Evolutionary conservation across 1,140 invertebrate species (phyloP).

Genomic region (Dinothrombium tinctorium): DNA sequence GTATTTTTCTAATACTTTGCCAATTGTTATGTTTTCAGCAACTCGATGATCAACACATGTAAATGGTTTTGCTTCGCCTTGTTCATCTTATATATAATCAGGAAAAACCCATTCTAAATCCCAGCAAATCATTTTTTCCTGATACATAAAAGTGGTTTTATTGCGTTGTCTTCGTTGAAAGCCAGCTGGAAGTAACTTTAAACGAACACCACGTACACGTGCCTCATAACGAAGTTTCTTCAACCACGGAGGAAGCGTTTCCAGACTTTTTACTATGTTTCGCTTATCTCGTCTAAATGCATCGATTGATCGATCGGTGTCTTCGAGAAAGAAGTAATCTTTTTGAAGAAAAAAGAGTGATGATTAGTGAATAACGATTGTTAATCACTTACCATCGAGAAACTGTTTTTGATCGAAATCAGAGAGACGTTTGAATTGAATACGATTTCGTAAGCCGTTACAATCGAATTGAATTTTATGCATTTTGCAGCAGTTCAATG

Average conservation of each 20-base stretch:
- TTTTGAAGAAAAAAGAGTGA: not conserved
- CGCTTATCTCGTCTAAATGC: not conserved
- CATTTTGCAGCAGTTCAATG: constrained; percentile 3
- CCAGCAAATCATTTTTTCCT: constrained; percentile 3
- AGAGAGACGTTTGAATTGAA: not conserved
- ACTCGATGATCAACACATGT: not conserved
- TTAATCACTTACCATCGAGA: no score
- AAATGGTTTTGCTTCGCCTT: not conserved
- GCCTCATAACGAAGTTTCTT: not conserved
- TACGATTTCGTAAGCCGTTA: constrained; percentile 3
- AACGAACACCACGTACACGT: not conserved
- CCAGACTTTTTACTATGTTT: not conserved
- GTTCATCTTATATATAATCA: not conserved
- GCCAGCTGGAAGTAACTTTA: constrained; percentile 1
- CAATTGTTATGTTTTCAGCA: not conserved
- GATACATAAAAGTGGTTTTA: constrained; percentile 4
- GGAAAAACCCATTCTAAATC: constrained; percentile 5
- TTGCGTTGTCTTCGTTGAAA: not conserved
- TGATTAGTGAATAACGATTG: not conserved
- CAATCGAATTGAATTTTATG: constrained; percentile 4
- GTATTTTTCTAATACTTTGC: not conserved
- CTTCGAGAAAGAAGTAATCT: constrained; percentile 6
- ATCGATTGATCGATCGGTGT: not conserved
- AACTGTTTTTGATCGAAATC: not conserved
- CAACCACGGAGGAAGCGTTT: not conserved